These are phyloP conservation scores for Cryptus armator DNA, from an alignment of 2,888 invertebrate genomes.

Conservation along the genomic window DNA sequence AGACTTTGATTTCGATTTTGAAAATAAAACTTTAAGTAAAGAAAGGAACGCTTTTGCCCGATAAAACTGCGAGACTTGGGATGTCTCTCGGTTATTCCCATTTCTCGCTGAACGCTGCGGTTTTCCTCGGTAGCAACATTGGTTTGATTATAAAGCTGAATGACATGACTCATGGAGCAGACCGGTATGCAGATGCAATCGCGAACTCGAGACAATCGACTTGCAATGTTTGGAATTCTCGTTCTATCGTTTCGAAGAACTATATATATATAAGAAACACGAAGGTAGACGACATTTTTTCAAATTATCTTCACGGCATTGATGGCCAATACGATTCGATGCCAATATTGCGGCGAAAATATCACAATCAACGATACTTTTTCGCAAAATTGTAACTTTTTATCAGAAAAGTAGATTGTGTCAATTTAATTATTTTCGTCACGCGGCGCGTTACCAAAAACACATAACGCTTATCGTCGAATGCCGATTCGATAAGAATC, in stretches of 20 bases:
- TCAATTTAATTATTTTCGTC: neutral
- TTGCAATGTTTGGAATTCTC: neutral
- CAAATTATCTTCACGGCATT: neutral
- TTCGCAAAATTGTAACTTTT: neutral
- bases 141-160: constrained; percentile 69
- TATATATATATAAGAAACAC: neutral
- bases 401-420: neutral
- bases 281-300: neutral
- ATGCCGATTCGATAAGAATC: neutral
- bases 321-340: neutral
- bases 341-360: neutral
- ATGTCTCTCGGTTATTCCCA: too few relatives aligned
- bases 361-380: neutral
- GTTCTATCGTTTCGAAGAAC: neutral
- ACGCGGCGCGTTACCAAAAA: neutral
- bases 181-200: constrained; percentile 78
- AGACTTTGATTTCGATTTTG: too few relatives aligned
- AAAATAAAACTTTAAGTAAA: too few relatives aligned
- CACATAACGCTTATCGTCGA: neutral
- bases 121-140: constrained; percentile 31
- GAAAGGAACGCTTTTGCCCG: too few relatives aligned
- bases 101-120: too few relatives aligned
- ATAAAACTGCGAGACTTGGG: too few relatives aligned
- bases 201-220: constrained; percentile 8
- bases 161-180: constrained; percentile 83